A percentile compares a stretch with the other conserved stretches of the same genome.
These are phyloP conservation scores for Salminus brasiliensis DNA, from an alignment of 2,113 vertebrate species.

Conservation along the genomic window DNA sequence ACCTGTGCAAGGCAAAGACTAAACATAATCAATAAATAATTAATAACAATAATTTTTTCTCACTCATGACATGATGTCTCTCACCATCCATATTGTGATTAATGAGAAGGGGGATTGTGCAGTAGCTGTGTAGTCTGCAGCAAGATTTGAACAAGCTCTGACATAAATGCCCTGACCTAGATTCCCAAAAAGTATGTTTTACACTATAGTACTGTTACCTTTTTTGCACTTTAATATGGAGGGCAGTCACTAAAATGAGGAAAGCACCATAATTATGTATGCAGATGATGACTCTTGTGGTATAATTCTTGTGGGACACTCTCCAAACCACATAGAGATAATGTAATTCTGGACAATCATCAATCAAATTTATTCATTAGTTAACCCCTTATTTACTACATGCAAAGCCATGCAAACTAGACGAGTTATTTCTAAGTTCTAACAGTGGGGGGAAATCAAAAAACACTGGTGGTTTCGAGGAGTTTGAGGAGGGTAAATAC, in stretches of 20 bases:
- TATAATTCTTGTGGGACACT: not conserved
- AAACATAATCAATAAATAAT: constrained; percentile 64
- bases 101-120: constrained; percentile 40
- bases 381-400: no score
- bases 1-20: constrained; percentile 61
- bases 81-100: constrained; percentile 57
- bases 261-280: not conserved
- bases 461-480: no score
- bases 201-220: no score
- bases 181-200: not conserved
- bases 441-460: no score
- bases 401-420: no score
- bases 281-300: not conserved
- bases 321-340: no score
- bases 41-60: constrained; percentile 55
- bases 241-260: not conserved
- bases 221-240: not conserved
- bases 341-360: no score
- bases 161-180: not conserved
- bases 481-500: no score
- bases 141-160: not conserved
- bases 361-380: no score
- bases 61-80: constrained; percentile 24
- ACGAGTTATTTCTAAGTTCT: no score
- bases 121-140: constrained; percentile 2